Base-by-base conservation (phyloP, 1,140 invertebrate genomes). In the Drosophila simulans region DNA sequence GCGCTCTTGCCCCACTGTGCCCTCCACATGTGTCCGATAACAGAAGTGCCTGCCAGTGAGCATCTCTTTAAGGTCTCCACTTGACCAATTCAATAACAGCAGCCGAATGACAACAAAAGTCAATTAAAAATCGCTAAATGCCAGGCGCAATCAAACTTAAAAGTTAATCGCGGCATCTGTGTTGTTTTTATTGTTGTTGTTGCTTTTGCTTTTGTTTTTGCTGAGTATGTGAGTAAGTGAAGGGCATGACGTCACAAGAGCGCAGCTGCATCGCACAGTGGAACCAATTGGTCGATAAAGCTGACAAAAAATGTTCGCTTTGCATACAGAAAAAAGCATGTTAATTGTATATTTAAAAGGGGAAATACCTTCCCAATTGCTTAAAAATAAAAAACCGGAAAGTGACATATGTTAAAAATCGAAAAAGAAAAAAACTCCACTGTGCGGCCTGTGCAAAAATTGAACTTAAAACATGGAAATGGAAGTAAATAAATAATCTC, bases 231-330 rank as follows among this genome's bases (percentile, higher is more conserved):
- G 63, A 74, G 58, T 77, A 86, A 81, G 83, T 86, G 83, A 88
- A 88, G 83, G 84, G 83, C 84, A 88, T 88, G 83, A 88, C 83
- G 84, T 89, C 84, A 89, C 62, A 79, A 55, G 48, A 65, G 17
- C 60, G 27, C 60, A 69, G 62, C 74, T 81, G 72, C 64, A 59
- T 42, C 45, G 39, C 31, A 51, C 49, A 13, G 49, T 51, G 15
- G 15, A 17, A 27, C 13, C 11, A 37, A 37, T 11, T 37, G 13
- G 12, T 1, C 35, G 12, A 37, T 37, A 13, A 4, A 13, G 12
- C 35, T 13, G 4, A 11, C 27, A 3, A 31, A 31, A 31, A 31
- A 31, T 31, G 1, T 0, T 8, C 10, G 27, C 7, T 31, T 31
- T 31, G 8, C 27, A 31, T 10, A 31, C 7, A 31, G 0, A 10